Percentiles rank a stretch among this genome's conserved stretches.
Conservation (phyloP, 2,888 invertebrate genomes). For the Buathra laborator region DNA sequence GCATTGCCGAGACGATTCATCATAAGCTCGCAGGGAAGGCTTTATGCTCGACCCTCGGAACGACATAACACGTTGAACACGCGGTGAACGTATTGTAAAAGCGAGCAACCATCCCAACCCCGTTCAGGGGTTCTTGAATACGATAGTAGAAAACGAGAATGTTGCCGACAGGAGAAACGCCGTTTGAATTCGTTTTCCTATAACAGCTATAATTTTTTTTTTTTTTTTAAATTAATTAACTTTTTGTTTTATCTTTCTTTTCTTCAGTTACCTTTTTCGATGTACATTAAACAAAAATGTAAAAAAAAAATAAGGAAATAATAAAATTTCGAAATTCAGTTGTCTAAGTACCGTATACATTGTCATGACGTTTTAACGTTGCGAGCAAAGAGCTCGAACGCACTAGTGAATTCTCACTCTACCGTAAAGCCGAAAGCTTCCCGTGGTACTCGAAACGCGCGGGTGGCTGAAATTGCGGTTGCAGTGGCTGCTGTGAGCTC, state of each 20-base stretch:
- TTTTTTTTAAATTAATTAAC: not conserved
- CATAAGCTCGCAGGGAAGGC: conserved; percentile 68
- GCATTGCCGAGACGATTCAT: conserved; percentile 75
- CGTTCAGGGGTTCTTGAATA: not conserved
- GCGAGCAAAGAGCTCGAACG: conserved; percentile 23
- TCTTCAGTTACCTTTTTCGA: not conserved
- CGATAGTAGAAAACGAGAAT: conserved; percentile 18
- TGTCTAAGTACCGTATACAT: conserved; percentile 11
- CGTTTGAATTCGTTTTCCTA: not conserved
- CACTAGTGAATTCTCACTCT: conserved; percentile 53
- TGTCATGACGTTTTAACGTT: conserved; percentile 35
- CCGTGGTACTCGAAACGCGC: conserved; percentile 62
- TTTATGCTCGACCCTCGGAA: conserved; percentile 66
- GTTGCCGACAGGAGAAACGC: conserved; percentile 7
- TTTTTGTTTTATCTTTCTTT: no score
- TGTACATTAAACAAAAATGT: not conserved
- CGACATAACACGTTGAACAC: conserved; percentile 41
- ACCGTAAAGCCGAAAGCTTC: conserved; percentile 57
- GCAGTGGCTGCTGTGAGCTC: conserved; percentile 25
- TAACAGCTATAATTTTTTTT: not conserved
- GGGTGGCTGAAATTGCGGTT: conserved; percentile 57
- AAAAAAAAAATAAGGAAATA: not conserved
- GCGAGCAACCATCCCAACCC: conserved; percentile 10
- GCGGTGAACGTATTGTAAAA: conserved; percentile 32
- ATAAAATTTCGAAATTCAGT: not conserved